phyloP scores from a whole-genome alignment of 2,113 vertebrate species.

The Tympanuchus pallidicinctus region DNA sequence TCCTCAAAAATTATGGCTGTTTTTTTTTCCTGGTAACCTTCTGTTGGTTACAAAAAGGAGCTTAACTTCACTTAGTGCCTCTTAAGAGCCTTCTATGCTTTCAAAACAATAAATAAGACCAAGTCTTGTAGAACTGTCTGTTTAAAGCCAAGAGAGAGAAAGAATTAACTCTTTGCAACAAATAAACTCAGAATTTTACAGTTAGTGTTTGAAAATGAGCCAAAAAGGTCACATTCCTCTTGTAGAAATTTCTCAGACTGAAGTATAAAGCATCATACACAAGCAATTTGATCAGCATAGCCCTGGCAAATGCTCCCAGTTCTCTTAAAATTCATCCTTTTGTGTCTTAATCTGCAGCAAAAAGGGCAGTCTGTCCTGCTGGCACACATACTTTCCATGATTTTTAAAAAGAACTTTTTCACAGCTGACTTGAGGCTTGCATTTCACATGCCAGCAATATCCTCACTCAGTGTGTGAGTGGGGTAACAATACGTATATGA shows the following conservation, averaged over 20 bases:
- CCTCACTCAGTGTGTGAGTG: constrained; percentile 58
- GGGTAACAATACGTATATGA: constrained; percentile 65
- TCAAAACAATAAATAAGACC: constrained; percentile 8
- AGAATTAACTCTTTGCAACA: constrained; percentile 66
- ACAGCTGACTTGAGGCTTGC: constrained; percentile 46
- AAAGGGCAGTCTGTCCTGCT: constrained; percentile 65
- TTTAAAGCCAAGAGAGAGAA: constrained; percentile 38
- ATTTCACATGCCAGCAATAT: constrained; percentile 64
- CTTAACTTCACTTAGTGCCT: background rate
- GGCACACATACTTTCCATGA: background rate
- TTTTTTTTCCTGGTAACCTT: background rate
- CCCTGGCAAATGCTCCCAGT: background rate
- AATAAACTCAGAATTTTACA: constrained; percentile 45
- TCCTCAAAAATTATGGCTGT: background rate
- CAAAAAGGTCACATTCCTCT: constrained; percentile 33
- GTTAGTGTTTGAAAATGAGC: constrained; percentile 51
- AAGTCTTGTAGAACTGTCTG: constrained; percentile 22
- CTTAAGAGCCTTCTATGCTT: background rate
- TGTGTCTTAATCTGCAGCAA: constrained; percentile 66
- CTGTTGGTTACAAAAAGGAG: background rate
- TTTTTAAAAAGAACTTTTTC: constrained; percentile 67
- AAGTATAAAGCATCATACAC: constrained; percentile 31
- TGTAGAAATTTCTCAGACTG: constrained; percentile 40
- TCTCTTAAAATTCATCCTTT: constrained; percentile 54
- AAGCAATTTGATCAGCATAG: constrained; percentile 46